These are phyloP conservation scores for Pantelozetes paolii DNA, from an alignment of 2,888 invertebrate species.

Conservation along the genomic window DNA sequence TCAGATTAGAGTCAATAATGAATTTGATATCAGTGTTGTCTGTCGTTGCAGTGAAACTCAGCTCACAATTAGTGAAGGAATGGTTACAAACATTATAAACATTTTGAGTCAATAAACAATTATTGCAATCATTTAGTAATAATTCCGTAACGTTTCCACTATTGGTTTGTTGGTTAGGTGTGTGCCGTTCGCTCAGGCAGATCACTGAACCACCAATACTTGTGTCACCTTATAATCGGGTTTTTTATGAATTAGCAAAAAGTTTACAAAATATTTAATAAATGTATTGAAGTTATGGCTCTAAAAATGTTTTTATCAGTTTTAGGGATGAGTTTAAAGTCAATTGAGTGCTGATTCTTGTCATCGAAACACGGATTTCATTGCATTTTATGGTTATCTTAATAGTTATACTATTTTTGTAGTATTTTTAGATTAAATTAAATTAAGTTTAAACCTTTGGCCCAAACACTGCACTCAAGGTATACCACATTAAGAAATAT, in stretches of 20 bases:
- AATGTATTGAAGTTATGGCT: too few species aligned
- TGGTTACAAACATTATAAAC: not conserved
- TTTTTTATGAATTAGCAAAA: not conserved
- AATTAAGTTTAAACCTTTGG: too few species aligned
- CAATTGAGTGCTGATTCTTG: too few species aligned
- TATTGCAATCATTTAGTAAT: not conserved
- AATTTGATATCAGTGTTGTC: not conserved
- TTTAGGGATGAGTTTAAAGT: too few species aligned
- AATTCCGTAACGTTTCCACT: not conserved
- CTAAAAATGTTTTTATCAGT: too few species aligned
- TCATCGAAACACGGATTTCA: too few species aligned
- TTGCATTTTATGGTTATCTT: too few species aligned
- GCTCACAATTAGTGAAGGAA: not conserved
- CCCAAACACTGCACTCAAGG: not conserved
- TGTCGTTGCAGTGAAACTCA: not conserved
- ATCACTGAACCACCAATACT: conserved; percentile 15
- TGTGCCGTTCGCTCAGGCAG: conserved; percentile 1
- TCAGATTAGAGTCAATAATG: not conserved
- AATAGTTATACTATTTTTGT: too few species aligned
- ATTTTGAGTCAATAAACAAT: not conserved
- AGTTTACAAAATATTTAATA: not conserved
- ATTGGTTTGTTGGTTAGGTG: conserved; percentile 6
- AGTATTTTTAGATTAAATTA: too few species aligned
- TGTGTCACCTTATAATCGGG: not conserved
- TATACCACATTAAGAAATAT: not conserved